Percentiles rank a stretch among this genome's conserved stretches.
Conservation (phyloP, 1,140 invertebrate species). For the Diabrotica virgifera region DNA sequence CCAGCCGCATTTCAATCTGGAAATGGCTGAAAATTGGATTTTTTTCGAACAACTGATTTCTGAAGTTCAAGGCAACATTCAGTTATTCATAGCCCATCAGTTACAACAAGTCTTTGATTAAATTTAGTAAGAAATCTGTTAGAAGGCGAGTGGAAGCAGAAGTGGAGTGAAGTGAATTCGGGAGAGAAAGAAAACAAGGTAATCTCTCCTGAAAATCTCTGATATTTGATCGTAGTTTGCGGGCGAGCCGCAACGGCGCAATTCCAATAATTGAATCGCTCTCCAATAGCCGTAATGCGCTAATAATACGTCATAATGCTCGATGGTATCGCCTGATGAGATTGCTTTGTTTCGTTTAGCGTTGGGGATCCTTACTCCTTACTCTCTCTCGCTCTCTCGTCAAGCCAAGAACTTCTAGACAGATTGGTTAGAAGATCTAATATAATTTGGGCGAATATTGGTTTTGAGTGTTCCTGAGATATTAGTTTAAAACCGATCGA, state of each 20-base stretch:
- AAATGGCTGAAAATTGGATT: constrained; percentile 1
- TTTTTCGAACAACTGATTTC: neutral
- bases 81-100: constrained; percentile 2
- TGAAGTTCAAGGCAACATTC: neutral
- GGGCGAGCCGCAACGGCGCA: constrained; percentile 46
- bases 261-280: constrained; percentile 52
- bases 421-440: constrained; percentile 46
- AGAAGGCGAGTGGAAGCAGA: constrained; percentile 1
- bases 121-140: constrained; percentile 1
- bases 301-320: constrained; percentile 49
- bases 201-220: constrained; percentile 35
- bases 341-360: constrained; percentile 50
- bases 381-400: constrained; percentile 36
- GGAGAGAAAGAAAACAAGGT: constrained; percentile 2
- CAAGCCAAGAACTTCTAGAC: constrained; percentile 13
- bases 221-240: constrained; percentile 46
- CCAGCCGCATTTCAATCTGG: too few relatives aligned
- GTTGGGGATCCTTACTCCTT: constrained; percentile 28
- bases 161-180: constrained; percentile 1
- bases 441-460: constrained; percentile 34
- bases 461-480: constrained; percentile 2
- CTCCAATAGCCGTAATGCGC: constrained; percentile 50
- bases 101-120: neutral
- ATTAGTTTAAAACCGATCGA: constrained; percentile 2
- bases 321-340: constrained; percentile 50